phyloP scores from a whole-genome alignment of 2,797 vertebrate species.

The Halcyon chelicuti region DNA sequence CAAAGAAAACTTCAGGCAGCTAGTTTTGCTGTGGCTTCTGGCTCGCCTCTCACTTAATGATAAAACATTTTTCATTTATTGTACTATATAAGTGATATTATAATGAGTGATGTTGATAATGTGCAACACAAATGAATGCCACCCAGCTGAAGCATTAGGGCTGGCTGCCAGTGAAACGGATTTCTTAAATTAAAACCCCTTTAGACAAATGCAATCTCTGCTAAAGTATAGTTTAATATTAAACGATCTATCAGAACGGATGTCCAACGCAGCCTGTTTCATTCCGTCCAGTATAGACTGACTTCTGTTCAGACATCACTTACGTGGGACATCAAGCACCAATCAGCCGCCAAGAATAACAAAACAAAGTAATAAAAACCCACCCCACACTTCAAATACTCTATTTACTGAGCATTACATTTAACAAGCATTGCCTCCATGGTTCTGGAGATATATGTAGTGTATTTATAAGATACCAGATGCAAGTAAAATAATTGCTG shows the following conservation, averaged over 20 bases:
- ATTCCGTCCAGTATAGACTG: background rate
- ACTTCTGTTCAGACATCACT: background rate
- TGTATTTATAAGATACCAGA: background rate
- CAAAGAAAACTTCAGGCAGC: background rate
- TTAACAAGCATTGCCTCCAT: background rate
- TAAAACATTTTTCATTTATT: background rate
- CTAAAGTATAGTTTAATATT: constrained; percentile 16
- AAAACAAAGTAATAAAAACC: background rate
- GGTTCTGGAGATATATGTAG: background rate
- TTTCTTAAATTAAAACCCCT: constrained; percentile 48
- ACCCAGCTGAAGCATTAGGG: constrained; percentile 33
- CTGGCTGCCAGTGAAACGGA: constrained; percentile 9
- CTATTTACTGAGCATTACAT: background rate
- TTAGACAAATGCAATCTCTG: background rate
- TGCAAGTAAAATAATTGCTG: background rate
- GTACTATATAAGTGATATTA: background rate
- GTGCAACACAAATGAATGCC: background rate
- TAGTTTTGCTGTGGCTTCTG: background rate
- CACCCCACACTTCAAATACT: background rate
- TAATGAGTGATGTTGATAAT: background rate
- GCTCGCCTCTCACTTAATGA: background rate
- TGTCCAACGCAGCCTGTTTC: background rate
- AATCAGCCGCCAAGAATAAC: background rate
- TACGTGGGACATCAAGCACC: background rate
- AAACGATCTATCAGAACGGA: background rate